phyloP scores from a whole-genome alignment of 2,797 vertebrate genomes.

The Peromyscus nudipes region DNA sequence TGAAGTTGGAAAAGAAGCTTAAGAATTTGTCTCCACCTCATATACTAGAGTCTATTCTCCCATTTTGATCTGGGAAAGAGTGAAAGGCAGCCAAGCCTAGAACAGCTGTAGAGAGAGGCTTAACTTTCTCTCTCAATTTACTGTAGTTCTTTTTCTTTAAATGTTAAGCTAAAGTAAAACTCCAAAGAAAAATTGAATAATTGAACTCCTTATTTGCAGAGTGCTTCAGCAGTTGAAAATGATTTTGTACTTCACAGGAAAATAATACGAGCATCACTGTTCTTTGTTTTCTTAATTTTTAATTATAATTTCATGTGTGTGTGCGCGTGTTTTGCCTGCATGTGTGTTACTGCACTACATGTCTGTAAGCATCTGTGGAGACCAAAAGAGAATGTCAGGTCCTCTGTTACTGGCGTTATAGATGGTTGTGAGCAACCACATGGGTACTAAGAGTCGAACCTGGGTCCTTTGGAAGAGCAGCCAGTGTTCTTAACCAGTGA shows the following conservation, averaged over 20 bases:
- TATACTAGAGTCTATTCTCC: constrained; percentile 35
- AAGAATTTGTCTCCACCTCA: constrained; percentile 64
- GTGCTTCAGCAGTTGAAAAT: background rate
- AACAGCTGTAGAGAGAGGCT: background rate
- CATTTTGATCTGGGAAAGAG: constrained; percentile 43
- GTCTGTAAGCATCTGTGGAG: background rate
- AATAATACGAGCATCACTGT: background rate
- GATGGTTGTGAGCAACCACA: background rate
- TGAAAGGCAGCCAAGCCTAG: constrained; percentile 24
- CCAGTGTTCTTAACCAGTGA: background rate
- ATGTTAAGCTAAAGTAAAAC: constrained; percentile 21
- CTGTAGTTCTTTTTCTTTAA: background rate
- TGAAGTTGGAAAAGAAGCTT: constrained; percentile 78
- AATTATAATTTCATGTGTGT: background rate
- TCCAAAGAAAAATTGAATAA: constrained; percentile 18
- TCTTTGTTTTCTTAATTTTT: background rate
- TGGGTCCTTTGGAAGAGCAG: background rate
- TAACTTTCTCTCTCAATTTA: background rate
- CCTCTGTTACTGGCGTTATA: background rate
- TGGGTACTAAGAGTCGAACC: background rate
- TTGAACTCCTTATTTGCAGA: background rate
- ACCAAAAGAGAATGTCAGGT: background rate
- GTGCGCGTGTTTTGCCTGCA: background rate
- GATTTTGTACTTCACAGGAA: background rate
- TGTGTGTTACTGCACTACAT: too few species aligned